Evolutionary conservation across 2,888 invertebrate species (phyloP), one percentile per base, ranked within the genome.

Genomic region (Thymelicus sylvestris): DNA sequence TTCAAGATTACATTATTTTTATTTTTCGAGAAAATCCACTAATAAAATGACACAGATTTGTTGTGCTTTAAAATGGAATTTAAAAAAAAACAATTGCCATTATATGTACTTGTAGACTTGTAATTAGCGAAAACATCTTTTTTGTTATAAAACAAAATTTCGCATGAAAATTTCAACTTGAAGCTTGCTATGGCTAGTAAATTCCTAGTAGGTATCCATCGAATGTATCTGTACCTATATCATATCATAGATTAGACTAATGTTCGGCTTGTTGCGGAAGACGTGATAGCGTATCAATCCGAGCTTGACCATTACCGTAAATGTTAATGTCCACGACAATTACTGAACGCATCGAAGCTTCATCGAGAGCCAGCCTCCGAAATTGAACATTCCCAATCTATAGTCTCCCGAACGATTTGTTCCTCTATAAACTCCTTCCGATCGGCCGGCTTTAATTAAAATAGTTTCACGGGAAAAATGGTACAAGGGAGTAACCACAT

Each of bases 311-410:
- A 89, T 91, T 91, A 90, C 90, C 92, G 90, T 93, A 92, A 93
- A 93, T 88, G 90, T 91, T 93, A 93, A 93, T 91, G 91, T 88
- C 83, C 81, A 86, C 82, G 87, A 88, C 91, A 89, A 92, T 92
- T 92, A 92, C 90, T 82, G 83, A 79, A 81, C 83, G 81, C 81
- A 81, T 80, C 82, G 78, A 78, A 86, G 87, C 87, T 86, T 81
- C 83, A 85, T 85, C 82, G 83, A 83, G 83, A 85, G 83, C 80
- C 81, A 78, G 80, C 81, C 83, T 74, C 83, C 83, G 81, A 86
- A 86, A 89, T 89, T 85, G 87, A 87, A 88, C 88, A 88, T 86
- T 89, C 86, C 86, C 87, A 86, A 90, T 91, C 86, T 87, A 88
- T 88, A 83, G 86, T 81, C 77, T 77, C 78, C 79, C 83, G 81